These are phyloP conservation scores for Ctena decussata DNA, from an alignment of 2,888 invertebrate species.

Conservation along the genomic window DNA sequence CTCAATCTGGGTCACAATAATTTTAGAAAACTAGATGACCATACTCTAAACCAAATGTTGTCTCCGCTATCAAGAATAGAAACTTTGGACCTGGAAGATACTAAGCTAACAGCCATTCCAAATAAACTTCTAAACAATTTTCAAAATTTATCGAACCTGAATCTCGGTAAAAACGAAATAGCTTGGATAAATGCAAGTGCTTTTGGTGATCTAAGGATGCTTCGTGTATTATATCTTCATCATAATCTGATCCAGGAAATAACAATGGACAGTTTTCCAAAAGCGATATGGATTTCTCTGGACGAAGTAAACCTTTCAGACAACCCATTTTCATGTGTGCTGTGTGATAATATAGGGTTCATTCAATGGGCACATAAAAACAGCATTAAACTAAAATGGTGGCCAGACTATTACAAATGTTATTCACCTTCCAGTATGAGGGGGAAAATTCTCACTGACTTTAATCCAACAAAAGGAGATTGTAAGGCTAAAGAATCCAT, in stretches of 20 bases:
- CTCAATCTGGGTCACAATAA: slow-evolving; percentile 23
- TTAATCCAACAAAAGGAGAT: not conserved
- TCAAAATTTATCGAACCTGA: not conserved
- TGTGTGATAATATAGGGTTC: not conserved
- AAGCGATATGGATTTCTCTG: not conserved
- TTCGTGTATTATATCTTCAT: too few relatives aligned
- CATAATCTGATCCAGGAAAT: too few relatives aligned
- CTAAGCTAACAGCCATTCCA: slow-evolving; percentile 18
- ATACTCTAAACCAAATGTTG: not conserved
- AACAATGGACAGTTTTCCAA: too few relatives aligned
- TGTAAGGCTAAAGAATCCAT: not conserved
- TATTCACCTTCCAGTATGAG: not conserved
- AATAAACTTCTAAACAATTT: not conserved
- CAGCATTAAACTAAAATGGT: not conserved
- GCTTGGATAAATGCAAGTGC: not conserved
- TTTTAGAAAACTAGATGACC: not conserved
- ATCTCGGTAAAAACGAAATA: slow-evolving; percentile 3
- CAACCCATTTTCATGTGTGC: not conserved
- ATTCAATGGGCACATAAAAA: not conserved
- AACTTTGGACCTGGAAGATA: not conserved
- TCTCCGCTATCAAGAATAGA: not conserved
- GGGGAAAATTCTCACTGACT: not conserved
- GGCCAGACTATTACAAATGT: not conserved
- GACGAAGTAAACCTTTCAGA: not conserved
- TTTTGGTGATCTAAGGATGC: too few relatives aligned